Evolutionary conservation across 2,797 vertebrate species (phyloP).

Genomic region (Heteromormyrus szaboi): DNA sequence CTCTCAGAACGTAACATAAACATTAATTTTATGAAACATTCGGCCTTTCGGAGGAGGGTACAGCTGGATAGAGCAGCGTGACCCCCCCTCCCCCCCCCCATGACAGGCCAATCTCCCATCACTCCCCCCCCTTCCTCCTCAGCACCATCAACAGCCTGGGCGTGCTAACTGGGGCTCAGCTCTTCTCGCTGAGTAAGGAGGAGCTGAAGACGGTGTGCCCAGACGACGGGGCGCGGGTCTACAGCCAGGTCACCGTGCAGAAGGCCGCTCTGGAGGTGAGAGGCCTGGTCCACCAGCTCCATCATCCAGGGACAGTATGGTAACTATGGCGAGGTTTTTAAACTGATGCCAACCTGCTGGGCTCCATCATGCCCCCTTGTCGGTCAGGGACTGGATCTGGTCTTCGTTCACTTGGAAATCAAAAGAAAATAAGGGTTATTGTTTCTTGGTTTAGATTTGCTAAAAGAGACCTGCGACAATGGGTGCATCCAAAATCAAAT

Average conservation of each 20-base stretch:
- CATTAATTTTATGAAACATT: neutral
- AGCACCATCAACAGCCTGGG: slow-evolving; percentile 91
- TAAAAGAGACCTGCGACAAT: neutral
- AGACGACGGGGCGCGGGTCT: slow-evolving; percentile 85
- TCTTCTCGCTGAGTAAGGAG: slow-evolving; percentile 95
- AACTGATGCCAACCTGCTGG: neutral
- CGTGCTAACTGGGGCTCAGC: slow-evolving; percentile 86
- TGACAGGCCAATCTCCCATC: neutral
- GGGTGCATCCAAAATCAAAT: neutral
- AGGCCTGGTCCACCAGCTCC: neutral
- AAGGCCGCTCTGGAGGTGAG: slow-evolving; percentile 89
- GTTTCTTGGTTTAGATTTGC: neutral
- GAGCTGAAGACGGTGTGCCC: slow-evolving; percentile 90
- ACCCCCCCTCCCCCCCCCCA: neutral
- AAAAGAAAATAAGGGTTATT: neutral
- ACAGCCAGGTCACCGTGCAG: slow-evolving; percentile 88
- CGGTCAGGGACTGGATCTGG: neutral
- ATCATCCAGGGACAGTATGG: neutral
- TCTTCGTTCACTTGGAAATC: neutral
- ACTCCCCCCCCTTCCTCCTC: neutral
- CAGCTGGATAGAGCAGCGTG: neutral
- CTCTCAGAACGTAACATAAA: neutral
- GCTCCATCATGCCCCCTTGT: neutral
- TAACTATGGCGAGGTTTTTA: neutral
- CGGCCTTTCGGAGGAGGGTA: neutral